Conservation (phyloP, 1,140 invertebrate genomes). For the Caenorhabditis briggsae region DNA sequence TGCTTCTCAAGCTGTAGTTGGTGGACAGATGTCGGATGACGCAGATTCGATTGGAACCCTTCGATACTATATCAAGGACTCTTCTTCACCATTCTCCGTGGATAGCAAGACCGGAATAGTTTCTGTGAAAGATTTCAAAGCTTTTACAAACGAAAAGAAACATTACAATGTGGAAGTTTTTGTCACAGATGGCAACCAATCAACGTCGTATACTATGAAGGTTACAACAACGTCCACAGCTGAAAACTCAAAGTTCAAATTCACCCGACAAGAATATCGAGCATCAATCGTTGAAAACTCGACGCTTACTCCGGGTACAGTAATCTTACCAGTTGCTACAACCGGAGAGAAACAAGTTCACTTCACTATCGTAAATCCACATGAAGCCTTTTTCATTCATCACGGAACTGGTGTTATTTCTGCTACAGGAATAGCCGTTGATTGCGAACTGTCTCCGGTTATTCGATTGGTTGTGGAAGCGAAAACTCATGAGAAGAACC, state of each 20-base stretch:
- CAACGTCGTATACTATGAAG: constrained; percentile 61
- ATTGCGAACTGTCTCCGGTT: constrained; percentile 33
- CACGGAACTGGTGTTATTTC: constrained; percentile 57
- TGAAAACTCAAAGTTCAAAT: constrained; percentile 58
- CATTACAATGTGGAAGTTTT: constrained; percentile 67
- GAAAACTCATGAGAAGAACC: constrained; percentile 12
- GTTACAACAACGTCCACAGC: constrained; percentile 35
- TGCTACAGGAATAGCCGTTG: constrained; percentile 1
- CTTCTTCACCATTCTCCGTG: constrained; percentile 5
- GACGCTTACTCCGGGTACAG: constrained; percentile 32
- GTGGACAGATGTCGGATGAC: constrained; percentile 49
- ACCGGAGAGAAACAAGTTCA: constrained; percentile 25
- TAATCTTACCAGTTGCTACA: neutral
- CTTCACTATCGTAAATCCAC: constrained; percentile 20
- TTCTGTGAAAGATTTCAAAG: constrained; percentile 3
- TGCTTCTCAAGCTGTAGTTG: constrained; percentile 53
- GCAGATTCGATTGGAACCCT: constrained; percentile 58
- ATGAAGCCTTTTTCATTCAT: constrained; percentile 58
- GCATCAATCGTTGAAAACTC: constrained; percentile 66
- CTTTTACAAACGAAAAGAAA: neutral
- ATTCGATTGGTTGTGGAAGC: constrained; percentile 42
- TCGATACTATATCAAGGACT: constrained; percentile 58
- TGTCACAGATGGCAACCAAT: constrained; percentile 71
- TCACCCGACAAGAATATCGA: constrained; percentile 60
- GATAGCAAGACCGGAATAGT: constrained; percentile 52